Evolutionary conservation across 2,797 vertebrate genomes (phyloP), one percentile per base, ranked within the genome.

Genomic region (Cottoperca gobio): DNA sequence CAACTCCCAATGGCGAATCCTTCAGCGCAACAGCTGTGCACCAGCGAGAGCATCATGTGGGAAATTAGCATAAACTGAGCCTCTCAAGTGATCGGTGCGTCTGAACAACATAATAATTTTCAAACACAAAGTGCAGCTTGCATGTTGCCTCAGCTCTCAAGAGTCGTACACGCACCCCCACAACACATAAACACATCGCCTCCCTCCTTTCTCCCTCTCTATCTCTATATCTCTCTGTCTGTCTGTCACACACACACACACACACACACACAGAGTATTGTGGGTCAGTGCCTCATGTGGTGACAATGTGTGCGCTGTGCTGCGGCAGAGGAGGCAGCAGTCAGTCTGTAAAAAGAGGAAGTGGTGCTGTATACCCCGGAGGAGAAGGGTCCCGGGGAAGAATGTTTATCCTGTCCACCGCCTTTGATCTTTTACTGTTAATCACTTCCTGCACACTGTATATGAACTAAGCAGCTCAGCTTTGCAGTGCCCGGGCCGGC

Each of bases 391-490:
- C 94, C 93, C 81, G 65, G 93, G 90, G 92, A 94, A 91, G 94
- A 95, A 95, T 94, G 95, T 95, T 96, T 95, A 95, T 95, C 94
- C 94, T 94, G 93, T 94, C 93, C 93, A 76, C 88, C 39, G 81
- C 90, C 92, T 96, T 96, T 96, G 92, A 96, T 96, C 93, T 95
- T 90, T 88, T 89, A 91, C 94, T 93, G 92, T 94, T 96, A 96
- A 96, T 95, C 91, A 94, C 94, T 95, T 96, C 95, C 95, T 95
- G 94, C 91, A 93, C 88, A 92, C 94, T 95, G 93, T 94, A 95
- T 89, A 90, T 95, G 94, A 95, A 95, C 93, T 86, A 85, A 84
- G 70, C 66, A 60, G 82, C 84, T 77, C 39, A 8, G 66, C 58
- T 43, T n/a, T 40, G 62, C 64, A 63, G 66, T 3, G 53, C 53